phyloP scores from a whole-genome alignment of 2,797 vertebrate species.

The Hozukius guyotensis region DNA sequence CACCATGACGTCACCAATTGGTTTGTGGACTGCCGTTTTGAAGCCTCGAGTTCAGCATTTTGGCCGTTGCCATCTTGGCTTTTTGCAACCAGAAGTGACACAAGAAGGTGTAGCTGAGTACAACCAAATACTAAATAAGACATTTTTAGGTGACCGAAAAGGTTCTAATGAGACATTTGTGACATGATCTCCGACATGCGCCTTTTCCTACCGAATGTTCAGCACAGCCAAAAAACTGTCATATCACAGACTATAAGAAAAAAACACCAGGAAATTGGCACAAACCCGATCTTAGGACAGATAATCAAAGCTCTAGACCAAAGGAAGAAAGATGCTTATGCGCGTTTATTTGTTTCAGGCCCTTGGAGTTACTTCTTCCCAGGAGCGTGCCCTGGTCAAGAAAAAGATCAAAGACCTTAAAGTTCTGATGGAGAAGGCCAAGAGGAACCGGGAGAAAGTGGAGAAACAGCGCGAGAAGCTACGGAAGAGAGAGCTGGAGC shows the following conservation, averaged over 20 bases:
- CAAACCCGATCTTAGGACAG: not conserved
- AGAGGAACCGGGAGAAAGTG: constrained; percentile 90
- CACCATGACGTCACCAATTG: no score
- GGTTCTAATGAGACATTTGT: no score
- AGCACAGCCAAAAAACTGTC: not conserved
- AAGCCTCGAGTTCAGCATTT: no score
- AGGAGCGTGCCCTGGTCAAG: constrained; percentile 92
- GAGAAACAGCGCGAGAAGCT: constrained; percentile 92
- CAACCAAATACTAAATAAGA: no score
- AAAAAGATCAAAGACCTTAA: constrained; percentile 97
- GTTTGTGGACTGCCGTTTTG: no score
- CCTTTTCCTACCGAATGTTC: not conserved
- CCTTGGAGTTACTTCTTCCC: constrained; percentile 90
- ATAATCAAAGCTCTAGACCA: not conserved
- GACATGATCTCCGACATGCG: not conserved
- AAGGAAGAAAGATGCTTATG: not conserved
- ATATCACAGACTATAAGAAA: not conserved
- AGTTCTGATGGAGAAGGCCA: constrained; percentile 90
- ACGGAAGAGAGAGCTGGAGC: constrained; percentile 87
- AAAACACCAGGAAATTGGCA: not conserved
- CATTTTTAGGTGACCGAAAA: no score
- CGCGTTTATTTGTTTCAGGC: constrained; percentile 64
- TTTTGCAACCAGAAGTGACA: no score
- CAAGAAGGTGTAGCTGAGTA: no score
- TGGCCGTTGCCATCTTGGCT: no score